Evolutionary conservation across 2,113 vertebrate genomes (phyloP).

Genomic region (Poecilia latipinna): DNA sequence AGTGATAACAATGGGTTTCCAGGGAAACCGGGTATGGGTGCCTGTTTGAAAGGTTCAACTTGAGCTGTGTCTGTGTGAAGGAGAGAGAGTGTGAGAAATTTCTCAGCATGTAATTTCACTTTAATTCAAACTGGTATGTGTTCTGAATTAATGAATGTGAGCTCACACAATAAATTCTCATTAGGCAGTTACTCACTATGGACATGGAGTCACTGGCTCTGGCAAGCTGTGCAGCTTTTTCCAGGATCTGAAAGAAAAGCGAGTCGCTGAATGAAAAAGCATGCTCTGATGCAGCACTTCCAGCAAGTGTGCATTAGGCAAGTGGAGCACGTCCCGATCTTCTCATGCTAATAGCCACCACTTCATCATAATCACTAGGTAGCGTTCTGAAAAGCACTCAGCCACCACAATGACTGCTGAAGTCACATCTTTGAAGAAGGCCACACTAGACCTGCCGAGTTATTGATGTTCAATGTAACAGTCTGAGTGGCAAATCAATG

Average conservation of each 20-base stretch:
- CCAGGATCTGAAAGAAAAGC: conserved; percentile 87
- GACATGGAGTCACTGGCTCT: conserved; percentile 83
- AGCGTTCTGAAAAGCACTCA: conserved; percentile 31
- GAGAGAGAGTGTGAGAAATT: conserved; percentile 1
- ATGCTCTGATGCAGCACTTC: conserved; percentile 15
- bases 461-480: neutral
- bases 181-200: conserved; percentile 80
- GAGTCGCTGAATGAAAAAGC: neutral
- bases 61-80: conserved; percentile 3
- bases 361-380: conserved; percentile 46
- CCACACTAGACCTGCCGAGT: neutral
- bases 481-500: too few relatives aligned
- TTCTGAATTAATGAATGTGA: conserved; percentile 3
- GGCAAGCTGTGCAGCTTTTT: conserved; percentile 95
- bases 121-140: conserved; percentile 1
- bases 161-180: neutral
- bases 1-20: conserved; percentile 48
- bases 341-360: conserved; percentile 37
- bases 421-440: conserved; percentile 14
- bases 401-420: conserved; percentile 6
- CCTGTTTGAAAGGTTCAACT: conserved; percentile 4
- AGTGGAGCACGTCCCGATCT: conserved; percentile 42
- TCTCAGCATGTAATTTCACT: neutral
- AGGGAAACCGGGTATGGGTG: conserved; percentile 17
- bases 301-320: conserved; percentile 30